Percentiles rank a stretch among this genome's conserved stretches.
These are phyloP conservation scores for Neolamprologus toae DNA, from an alignment of 2,113 vertebrate species.

Conservation along the genomic window DNA sequence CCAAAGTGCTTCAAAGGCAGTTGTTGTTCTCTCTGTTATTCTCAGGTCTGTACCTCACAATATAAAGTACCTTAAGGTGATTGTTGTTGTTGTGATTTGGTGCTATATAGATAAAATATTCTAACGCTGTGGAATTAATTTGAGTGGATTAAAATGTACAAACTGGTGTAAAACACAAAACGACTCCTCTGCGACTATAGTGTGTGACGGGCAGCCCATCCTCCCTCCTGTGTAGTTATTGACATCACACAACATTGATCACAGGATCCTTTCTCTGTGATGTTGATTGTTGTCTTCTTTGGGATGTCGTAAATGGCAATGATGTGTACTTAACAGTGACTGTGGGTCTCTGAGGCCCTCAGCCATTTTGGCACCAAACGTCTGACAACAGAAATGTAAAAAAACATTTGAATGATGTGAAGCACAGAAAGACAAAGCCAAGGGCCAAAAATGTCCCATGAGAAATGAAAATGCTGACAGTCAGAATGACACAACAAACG, in stretches of 20 bases:
- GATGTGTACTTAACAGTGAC: neutral
- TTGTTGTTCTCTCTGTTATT: neutral
- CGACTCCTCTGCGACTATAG: neutral
- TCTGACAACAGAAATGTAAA: neutral
- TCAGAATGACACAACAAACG: neutral
- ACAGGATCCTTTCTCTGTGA: neutral
- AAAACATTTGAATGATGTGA: neutral
- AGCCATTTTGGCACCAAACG: conserved; percentile 13
- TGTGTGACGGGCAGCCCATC: neutral
- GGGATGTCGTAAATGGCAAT: neutral
- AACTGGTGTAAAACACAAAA: neutral
- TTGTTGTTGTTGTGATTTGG: neutral
- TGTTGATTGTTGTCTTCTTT: neutral
- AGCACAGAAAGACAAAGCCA: conserved; percentile 41
- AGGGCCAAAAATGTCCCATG: neutral
- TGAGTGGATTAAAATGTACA: neutral
- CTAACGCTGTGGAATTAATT: neutral
- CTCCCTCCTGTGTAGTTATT: neutral
- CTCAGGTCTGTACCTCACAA: neutral
- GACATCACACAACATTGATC: neutral
- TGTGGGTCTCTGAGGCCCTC: neutral
- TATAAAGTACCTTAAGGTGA: neutral
- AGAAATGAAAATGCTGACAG: neutral
- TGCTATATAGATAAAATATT: neutral
- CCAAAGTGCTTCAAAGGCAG: neutral